A percentile compares a stretch with the other conserved stretches of the same genome.
Conservation (phyloP, 2,888 invertebrate genomes). For the Eledone cirrhosa region DNA sequence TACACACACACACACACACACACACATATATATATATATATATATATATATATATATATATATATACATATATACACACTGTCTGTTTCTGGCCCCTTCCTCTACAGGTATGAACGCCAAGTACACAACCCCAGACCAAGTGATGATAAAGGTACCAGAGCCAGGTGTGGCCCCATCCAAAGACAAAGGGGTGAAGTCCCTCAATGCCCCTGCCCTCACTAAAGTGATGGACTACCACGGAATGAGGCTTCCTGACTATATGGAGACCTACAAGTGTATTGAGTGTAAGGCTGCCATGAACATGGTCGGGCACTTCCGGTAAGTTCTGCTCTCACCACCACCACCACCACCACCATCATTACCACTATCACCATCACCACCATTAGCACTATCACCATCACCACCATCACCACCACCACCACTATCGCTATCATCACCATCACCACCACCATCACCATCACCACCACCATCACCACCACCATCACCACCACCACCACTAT, state of each 20-base stretch:
- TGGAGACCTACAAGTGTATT: constrained; percentile 50
- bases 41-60: no score
- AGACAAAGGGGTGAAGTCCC: constrained; percentile 48
- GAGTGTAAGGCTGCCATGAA: constrained; percentile 63
- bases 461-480: no score
- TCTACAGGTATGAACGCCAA: constrained; percentile 35
- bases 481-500: no score
- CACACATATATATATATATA: no score
- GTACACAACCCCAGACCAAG: constrained; percentile 46
- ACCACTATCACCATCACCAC: no score
- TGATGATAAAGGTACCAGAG: constrained; percentile 57
- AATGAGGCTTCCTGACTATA: constrained; percentile 40
- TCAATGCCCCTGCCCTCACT: constrained; percentile 59
- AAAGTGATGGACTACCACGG: constrained; percentile 53
- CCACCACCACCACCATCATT: no score
- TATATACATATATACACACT: no score
- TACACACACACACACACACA: no score
- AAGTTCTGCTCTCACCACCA: constrained; percentile 47
- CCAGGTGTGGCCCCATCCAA: constrained; percentile 30
- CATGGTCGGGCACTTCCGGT: constrained; percentile 77
- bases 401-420: no score
- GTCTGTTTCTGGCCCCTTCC: neutral
- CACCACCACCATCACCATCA: no score
- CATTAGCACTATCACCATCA: no score
- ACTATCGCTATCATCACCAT: no score